Base-by-base conservation (phyloP, 2,797 vertebrate species). In the Menidia menidia region DNA sequence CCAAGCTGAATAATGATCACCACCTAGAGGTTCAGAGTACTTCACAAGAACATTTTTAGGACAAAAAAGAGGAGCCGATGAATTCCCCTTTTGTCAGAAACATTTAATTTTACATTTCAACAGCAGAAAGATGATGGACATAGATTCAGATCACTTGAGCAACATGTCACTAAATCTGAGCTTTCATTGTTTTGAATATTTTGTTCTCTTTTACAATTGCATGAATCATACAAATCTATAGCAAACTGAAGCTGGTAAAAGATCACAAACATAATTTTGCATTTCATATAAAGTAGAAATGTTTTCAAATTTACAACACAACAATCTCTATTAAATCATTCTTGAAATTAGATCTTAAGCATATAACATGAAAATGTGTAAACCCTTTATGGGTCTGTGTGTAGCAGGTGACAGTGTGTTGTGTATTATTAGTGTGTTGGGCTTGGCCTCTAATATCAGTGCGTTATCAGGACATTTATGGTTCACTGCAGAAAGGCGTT, bases 1-100 rank as follows among this genome's bases (percentile, higher is more conserved):
- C 51, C 80, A 78, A 58, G 65, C 55, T 89, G 85, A 94, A 88
- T 71, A 76, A 82, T 88, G 93, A 94, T 93, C 94, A 94, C 96
- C 96, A 95, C 93, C 96, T 95, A 83, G 94, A 88, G 95, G 95
- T 75, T 41, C 47, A 72, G 39, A 30, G 10, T 39, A 50, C 48
- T 68, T 4, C 12, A 60, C 42, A 76, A 31, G 56, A 60, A 58
- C 35, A 54, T 60, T 14, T 43, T 71, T 6, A 51, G 51, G 39
- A 71, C 33, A 42, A 58, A 75, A 64, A 58, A 7, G 35, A 43
- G 9, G 8, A 1, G 48, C 4, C 50, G 51, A 43, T 60, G 8
- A 59, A 47, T 15, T 43, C 1, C 60, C 10, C 15, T 55, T 35
- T 4, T 4, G 2, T 25, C 31, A 33, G 32, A 39, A 55, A 25